phyloP scores from a whole-genome alignment of 2,888 invertebrate genomes.

The Yponomeuta plumbellus region DNA sequence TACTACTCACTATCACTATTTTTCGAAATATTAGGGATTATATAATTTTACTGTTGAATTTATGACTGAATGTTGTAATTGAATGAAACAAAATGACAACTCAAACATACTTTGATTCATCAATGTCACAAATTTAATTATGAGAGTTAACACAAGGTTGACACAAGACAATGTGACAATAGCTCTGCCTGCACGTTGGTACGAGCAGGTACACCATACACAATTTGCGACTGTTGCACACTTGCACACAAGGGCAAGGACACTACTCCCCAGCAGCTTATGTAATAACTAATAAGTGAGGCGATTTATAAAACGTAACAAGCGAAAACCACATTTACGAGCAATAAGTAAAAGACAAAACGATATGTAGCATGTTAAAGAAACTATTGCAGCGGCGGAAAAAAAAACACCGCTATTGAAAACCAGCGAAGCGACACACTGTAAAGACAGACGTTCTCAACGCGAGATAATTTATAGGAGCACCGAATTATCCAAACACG shows the following conservation, averaged over 20 bases:
- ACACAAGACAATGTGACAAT: too few relatives aligned
- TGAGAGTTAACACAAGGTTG: not conserved
- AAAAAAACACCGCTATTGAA: not conserved
- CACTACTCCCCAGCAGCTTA: too few relatives aligned
- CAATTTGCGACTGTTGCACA: not conserved
- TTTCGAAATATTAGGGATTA: not conserved
- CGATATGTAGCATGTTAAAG: conserved; percentile 4
- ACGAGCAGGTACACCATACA: not conserved
- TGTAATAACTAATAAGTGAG: not conserved
- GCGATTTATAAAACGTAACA: not conserved
- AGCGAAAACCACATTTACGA: not conserved
- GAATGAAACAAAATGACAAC: not conserved
- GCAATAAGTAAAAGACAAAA: conserved; percentile 3
- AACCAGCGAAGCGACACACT: conserved; percentile 34
- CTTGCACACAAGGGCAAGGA: not conserved
- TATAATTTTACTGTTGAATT: too few relatives aligned
- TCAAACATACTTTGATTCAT: not conserved
- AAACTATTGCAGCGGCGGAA: conserved; percentile 11
- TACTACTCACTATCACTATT: too few relatives aligned
- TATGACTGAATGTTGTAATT: too few relatives aligned
- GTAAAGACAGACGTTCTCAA: conserved; percentile 38
- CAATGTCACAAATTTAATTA: not conserved
- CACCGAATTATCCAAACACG: conserved; percentile 57
- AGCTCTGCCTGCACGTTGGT: too few relatives aligned
- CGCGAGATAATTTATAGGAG: conserved; percentile 54